Base-by-base conservation (phyloP, 2,797 vertebrate genomes). In the Pteropus rufus region DNA sequence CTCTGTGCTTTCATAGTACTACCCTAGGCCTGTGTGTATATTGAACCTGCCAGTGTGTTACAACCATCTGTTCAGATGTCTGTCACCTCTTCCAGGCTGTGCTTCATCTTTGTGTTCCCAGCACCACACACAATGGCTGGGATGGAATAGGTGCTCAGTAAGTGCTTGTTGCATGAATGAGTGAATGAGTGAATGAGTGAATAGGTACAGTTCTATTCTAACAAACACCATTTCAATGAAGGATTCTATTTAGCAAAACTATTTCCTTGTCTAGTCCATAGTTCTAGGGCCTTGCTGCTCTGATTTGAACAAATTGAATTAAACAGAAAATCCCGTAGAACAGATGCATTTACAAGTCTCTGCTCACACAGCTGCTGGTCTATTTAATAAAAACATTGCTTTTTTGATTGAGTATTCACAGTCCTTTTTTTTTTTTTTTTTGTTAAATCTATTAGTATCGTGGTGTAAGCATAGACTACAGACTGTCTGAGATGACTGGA, bases 221-320 rank as follows among this genome's bases (percentile, higher is more conserved):
- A 84, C 19, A 34, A 67, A 64, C 24, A 31, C 36, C 34, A 1
- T 87, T 62, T 75, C 62, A 39, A 24, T 39, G 18, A 49, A 62
- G 86, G 79, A 52, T 81, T 95, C 95, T 84, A 65, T 54, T 93
- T n/a, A 91, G 96, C 89, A 94, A 62, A 89, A 91, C 91, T 70
- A 34, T 85, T 85, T 94, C 44, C 93, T 94, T 93, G 92, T 95
- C 89, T 93, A 87, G 87, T 73, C 88, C 80, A 11, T 56, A 88
- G 94, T 92, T 93, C 80, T 11, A 95, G 87, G 83, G 54, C 84
- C 69, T 93, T 93, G 93, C 94, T 83, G 87, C 44, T 93, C 92
- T 93, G 92, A 95, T 96, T 92, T 81, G 92, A 96, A 80, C 97
- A 97, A 97, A 97, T 93, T 92, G 96, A 98, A 96, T 97, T 96